These are phyloP conservation scores for Tapera naevia DNA, from an alignment of 2,797 vertebrate genomes.

Conservation along the genomic window DNA sequence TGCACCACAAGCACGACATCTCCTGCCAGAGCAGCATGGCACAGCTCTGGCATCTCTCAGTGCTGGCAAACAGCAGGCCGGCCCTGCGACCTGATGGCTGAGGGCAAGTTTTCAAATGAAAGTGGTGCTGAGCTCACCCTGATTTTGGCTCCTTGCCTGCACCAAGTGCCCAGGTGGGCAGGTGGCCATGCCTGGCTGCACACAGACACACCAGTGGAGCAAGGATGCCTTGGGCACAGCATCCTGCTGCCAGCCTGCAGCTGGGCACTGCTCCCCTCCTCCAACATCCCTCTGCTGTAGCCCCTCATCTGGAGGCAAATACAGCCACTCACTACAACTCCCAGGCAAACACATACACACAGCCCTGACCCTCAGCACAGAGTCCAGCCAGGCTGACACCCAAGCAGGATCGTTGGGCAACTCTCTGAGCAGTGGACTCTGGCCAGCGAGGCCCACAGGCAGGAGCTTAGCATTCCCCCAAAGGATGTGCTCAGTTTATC, in stretches of 20 bases:
- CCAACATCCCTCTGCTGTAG: not conserved
- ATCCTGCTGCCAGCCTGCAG: no score
- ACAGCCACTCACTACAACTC: not conserved
- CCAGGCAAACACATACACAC: rapidly evolving
- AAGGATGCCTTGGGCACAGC: no score
- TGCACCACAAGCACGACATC: not conserved
- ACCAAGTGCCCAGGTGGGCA: no score
- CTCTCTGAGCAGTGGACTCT: not conserved
- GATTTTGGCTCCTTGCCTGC: not conserved
- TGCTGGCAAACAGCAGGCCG: not conserved
- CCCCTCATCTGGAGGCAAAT: not conserved
- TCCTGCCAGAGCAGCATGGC: not conserved
- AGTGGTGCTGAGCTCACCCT: not conserved
- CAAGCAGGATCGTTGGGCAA: no score
- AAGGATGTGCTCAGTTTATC: not conserved
- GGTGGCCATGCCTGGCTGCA: no score
- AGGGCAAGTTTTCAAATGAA: not conserved
- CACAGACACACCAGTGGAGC: no score
- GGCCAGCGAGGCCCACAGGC: not conserved
- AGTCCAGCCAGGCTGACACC: not conserved
- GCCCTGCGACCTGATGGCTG: not conserved
- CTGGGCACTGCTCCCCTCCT: not conserved
- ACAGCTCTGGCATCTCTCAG: not conserved
- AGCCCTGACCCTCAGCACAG: not conserved
- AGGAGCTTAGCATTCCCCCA: not conserved